These are phyloP conservation scores for Prietella phreatophila DNA, from an alignment of 2,113 vertebrate genomes.

Conservation along the genomic window DNA sequence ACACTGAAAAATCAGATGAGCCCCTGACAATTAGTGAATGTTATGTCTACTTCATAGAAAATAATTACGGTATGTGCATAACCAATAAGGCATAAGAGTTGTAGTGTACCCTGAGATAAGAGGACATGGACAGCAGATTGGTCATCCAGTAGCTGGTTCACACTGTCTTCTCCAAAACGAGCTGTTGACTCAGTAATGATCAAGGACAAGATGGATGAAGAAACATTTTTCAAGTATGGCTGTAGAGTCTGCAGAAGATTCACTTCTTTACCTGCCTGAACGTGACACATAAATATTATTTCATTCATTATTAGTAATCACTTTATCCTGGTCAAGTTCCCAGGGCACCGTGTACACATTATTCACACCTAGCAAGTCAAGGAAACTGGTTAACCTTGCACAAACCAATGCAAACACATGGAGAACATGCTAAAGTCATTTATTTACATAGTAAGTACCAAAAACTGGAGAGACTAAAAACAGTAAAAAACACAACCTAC, in stretches of 20 bases:
- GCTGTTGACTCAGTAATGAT: slow-evolving; percentile 64
- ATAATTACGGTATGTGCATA: not conserved
- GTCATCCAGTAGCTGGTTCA: slow-evolving; percentile 59
- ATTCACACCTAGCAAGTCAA: not conserved
- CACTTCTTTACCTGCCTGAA: slow-evolving; percentile 62
- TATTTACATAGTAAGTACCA: not conserved
- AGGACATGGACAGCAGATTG: slow-evolving; percentile 64
- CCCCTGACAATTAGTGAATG: not conserved
- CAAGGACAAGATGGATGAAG: slow-evolving; percentile 55
- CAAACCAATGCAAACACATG: not conserved
- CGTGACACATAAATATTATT: not conserved
- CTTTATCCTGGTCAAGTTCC: not conserved
- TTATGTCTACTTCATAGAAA: not conserved
- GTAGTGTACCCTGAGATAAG: slow-evolving; percentile 59
- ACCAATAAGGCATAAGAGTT: not conserved
- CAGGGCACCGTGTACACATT: not conserved
- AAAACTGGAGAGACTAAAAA: not conserved
- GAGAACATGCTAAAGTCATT: not conserved
- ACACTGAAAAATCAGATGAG: not conserved
- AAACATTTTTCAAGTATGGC: not conserved
- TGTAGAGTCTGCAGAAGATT: slow-evolving; percentile 59
- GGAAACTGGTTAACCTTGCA: not conserved
- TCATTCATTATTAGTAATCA: not conserved
- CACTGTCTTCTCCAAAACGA: slow-evolving; percentile 39
- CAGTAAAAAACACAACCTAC: not conserved